A percentile compares a stretch with the other conserved stretches of the same genome.
Evolutionary conservation across 2,797 vertebrate genomes (phyloP).

Genomic region (Sebastiscus tertius): DNA sequence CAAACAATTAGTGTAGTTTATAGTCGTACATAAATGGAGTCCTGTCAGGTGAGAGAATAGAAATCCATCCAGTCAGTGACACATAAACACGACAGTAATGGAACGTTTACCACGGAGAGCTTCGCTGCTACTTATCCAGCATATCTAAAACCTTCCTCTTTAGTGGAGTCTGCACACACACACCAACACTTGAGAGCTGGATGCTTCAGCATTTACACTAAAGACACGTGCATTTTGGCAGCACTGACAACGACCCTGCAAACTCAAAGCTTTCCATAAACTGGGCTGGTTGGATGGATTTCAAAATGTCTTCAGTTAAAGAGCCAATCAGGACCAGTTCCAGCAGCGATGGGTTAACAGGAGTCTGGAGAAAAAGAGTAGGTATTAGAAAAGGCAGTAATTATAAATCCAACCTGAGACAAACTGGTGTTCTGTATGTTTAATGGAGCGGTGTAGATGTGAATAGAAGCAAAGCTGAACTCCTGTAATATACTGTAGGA

Average conservation of each 20-base stretch:
- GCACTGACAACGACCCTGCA: neutral
- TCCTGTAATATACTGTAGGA: too few relatives aligned
- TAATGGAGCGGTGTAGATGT: neutral
- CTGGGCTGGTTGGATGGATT: neutral
- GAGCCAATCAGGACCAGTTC: neutral
- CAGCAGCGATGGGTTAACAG: neutral
- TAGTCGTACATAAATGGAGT: neutral
- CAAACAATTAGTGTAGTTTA: too few relatives aligned
- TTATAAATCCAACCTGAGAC: neutral
- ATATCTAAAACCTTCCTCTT: neutral
- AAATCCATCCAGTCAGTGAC: neutral
- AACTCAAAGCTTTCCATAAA: neutral
- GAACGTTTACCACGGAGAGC: neutral
- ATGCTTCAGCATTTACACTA: too few relatives aligned
- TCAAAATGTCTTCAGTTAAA: neutral
- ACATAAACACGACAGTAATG: too few relatives aligned
- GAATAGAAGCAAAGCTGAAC: too few relatives aligned
- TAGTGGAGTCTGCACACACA: too few relatives aligned
- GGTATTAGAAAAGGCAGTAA: neutral
- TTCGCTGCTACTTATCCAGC: neutral
- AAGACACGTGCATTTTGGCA: neutral
- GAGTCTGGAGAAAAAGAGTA: neutral
- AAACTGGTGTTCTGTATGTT: neutral
- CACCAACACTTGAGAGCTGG: too few relatives aligned
- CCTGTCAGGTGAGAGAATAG: neutral